Evolutionary conservation across 2,113 vertebrate species (phyloP), one percentile per base, ranked within the genome.

Genomic region (Oxyura jamaicensis): DNA sequence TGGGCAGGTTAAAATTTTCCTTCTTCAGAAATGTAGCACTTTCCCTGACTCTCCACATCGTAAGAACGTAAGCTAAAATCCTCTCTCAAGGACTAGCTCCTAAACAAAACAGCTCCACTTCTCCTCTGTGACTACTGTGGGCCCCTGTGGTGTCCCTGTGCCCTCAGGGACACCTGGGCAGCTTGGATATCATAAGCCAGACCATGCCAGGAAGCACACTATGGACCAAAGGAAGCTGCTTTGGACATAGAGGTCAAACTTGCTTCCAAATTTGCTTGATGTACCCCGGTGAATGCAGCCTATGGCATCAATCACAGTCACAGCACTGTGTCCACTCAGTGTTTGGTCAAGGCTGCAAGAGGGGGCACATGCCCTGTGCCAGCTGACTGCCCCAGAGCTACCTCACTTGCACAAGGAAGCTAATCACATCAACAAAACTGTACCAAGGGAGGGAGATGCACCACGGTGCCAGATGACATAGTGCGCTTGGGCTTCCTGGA

Each of bases 401-500:
- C 0, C 0, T 68, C 75, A 17, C 15, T 80, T 53, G 19, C 44
- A 42, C 28, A 74, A 50, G 79, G 36, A 58, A 87, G 10, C 2
- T 18, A 67, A 63, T 29, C 15, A 25, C 13, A 50, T n/a, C 35
- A 13, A 86, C 29, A 56, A 81, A 83, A 65, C 36, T 48, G 22
- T 22, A 25, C 19, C 0, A 2, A 78, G 21, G 23, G 28, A 39
- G 31, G 15, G 59, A 81, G 46, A 63, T 39, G 42, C 33, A 82
- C 25, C 21, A 3, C 0, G 29, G 28, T 63, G 52, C 31, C 33
- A 72, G 28, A 63, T 50, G 28, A 19, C 6, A 2, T 39, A 3
- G 11, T 75, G 53, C 78, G 28, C 63, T 94, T 93, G 87, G 90
- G 21, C 28, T 82, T 55, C 31, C 78, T 85, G 77, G 53, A 87